A percentile compares a stretch with the other conserved stretches of the same genome.
Evolutionary conservation across 2,797 vertebrate species (phyloP).

Genomic region (Liasis olivaceus): DNA sequence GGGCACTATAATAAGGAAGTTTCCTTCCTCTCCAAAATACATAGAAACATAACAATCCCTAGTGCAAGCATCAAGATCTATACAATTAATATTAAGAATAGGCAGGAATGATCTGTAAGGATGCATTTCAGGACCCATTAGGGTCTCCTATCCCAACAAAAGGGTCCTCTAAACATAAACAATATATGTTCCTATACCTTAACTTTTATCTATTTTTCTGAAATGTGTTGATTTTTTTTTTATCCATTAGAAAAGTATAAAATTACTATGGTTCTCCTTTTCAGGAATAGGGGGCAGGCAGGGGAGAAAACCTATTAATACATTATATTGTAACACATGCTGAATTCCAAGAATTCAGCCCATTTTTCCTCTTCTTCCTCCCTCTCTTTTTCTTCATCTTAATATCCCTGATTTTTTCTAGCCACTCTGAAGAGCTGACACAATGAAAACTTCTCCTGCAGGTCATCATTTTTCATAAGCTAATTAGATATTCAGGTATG

Average conservation of each 20-base stretch:
- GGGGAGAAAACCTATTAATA: not conserved
- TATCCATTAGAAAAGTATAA: not conserved
- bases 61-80: not conserved
- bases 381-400: not conserved
- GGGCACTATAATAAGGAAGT: not conserved
- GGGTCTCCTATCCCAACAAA: not conserved
- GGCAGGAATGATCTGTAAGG: not conserved
- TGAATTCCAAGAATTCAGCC: constrained; percentile 33
- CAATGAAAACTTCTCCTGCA: constrained; percentile 29
- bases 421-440: constrained; percentile 21
- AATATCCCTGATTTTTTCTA: constrained; percentile 19
- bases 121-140: not conserved
- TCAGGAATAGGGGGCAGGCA: constrained; percentile 11
- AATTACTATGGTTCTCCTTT: constrained; percentile 20
- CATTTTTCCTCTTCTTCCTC: constrained; percentile 11
- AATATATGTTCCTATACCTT: not conserved
- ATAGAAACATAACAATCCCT: not conserved
- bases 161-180: not conserved
- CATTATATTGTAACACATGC: constrained; percentile 30
- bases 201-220: constrained; percentile 13
- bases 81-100: not conserved
- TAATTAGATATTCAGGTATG: constrained; percentile 23
- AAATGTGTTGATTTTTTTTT: not conserved
- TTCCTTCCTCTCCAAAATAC: not conserved
- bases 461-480: constrained; percentile 46